Conservation (phyloP, 2,797 vertebrate species). For the Sylvilagus floridanus region DNA sequence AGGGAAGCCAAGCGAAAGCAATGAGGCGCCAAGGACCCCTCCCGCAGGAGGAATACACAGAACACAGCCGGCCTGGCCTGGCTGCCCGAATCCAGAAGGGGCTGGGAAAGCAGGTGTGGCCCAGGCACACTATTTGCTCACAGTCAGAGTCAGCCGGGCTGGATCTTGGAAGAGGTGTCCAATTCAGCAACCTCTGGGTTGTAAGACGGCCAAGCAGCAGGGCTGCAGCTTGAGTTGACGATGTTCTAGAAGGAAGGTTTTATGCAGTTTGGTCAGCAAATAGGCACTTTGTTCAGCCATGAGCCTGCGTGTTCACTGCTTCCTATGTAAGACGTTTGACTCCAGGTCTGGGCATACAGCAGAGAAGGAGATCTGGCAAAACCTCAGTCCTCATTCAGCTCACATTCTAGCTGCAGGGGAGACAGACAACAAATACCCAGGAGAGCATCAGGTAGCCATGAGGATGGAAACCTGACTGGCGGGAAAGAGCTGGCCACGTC, state of each 20-base stretch:
- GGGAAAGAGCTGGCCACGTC: background rate
- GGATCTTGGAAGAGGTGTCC: background rate
- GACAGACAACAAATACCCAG: too few relatives aligned
- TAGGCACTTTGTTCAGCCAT: too few relatives aligned
- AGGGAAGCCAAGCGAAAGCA: background rate
- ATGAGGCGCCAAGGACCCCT: background rate
- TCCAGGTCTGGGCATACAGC: background rate
- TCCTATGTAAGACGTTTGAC: background rate
- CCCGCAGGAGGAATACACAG: background rate
- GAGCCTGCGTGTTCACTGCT: background rate
- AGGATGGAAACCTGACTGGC: background rate
- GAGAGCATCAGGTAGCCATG: background rate
- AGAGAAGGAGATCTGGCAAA: background rate
- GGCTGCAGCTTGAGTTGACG: background rate
- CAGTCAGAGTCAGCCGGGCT: background rate
- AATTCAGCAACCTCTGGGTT: background rate
- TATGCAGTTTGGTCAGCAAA: background rate
- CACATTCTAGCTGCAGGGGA: fast-evolving
- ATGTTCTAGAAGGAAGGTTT: background rate
- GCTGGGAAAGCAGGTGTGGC: background rate
- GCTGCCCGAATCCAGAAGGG: too few relatives aligned
- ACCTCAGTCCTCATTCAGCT: background rate
- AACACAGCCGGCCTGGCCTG: background rate
- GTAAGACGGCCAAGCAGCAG: background rate
- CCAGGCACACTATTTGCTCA: background rate